Conservation (phyloP, 2,888 invertebrate genomes). For the Platypus cylindrus region DNA sequence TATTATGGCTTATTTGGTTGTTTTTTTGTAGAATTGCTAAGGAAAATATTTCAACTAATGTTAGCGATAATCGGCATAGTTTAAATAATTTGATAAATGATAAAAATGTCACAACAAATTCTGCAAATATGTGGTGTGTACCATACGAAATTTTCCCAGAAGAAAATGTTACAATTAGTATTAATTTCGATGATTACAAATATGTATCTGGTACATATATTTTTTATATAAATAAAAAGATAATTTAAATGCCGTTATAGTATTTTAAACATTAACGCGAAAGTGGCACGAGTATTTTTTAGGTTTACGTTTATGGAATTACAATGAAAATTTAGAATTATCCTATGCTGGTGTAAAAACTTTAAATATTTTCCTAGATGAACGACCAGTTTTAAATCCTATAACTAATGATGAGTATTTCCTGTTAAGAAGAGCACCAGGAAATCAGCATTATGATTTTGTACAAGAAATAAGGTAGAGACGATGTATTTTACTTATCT, state of each 20-base stretch:
- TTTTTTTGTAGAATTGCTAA: too few relatives aligned
- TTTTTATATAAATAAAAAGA: too few relatives aligned
- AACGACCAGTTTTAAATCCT: slow-evolving; percentile 32
- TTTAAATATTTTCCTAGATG: slow-evolving; percentile 37
- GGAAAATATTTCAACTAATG: too few relatives aligned
- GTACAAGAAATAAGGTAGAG: slow-evolving; percentile 47
- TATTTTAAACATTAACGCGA: background rate
- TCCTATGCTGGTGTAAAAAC: slow-evolving; percentile 50
- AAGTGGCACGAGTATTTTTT: slow-evolving; percentile 6
- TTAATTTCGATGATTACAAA: slow-evolving; percentile 25
- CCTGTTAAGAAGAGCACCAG: slow-evolving; percentile 57
- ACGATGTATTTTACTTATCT: too few relatives aligned
- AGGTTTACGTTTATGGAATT: slow-evolving; percentile 69
- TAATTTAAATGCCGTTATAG: background rate
- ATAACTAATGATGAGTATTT: slow-evolving; percentile 33
- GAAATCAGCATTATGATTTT: slow-evolving; percentile 63
- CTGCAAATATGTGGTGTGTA: slow-evolving; percentile 54
- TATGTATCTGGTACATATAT: slow-evolving; percentile 26
- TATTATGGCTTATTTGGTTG: too few relatives aligned
- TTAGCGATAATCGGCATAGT: too few relatives aligned
- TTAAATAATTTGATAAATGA: slow-evolving; percentile 50
- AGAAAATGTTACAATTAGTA: slow-evolving; percentile 23
- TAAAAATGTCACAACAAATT: slow-evolving; percentile 52
- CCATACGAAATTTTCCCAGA: slow-evolving; percentile 21
- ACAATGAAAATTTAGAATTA: slow-evolving; percentile 59